Evolutionary conservation across 1,140 invertebrate species (phyloP).

Genomic region (Drosophila elegans): DNA sequence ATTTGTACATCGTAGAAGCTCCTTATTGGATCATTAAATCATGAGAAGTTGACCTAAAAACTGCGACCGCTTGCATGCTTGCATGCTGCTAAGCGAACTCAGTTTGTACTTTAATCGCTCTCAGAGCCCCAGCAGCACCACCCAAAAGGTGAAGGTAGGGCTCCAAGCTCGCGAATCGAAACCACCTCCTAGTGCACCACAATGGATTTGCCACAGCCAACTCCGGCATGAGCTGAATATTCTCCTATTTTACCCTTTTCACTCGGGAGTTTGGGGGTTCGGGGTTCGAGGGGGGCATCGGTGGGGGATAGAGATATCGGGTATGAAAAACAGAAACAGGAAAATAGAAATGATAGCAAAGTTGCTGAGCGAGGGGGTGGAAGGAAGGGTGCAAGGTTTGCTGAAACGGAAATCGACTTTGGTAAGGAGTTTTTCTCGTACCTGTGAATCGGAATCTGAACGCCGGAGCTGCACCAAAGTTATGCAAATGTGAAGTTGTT

Average conservation of each 20-base stretch:
- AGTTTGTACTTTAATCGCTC: constrained; percentile 29
- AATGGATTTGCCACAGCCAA: constrained; percentile 41
- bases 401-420: constrained; percentile 78
- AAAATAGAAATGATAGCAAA: constrained; percentile 79
- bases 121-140: background rate
- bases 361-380: constrained; percentile 24
- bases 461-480: constrained; percentile 67
- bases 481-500: constrained; percentile 71
- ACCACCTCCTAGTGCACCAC: constrained; percentile 36
- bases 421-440: constrained; percentile 73
- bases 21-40: constrained; percentile 29
- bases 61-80: constrained; percentile 10
- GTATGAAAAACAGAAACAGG: constrained; percentile 61
- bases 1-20: constrained; percentile 8
- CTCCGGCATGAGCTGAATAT: constrained; percentile 41
- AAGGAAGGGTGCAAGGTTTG: background rate
- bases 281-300: background rate
- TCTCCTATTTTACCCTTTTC: constrained; percentile 39
- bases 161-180: constrained; percentile 13
- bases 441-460: constrained; percentile 48
- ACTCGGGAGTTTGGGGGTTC: background rate
- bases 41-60: constrained; percentile 24
- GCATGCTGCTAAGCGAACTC: constrained; percentile 20
- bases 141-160: background rate
- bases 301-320: constrained; percentile 28